Percentiles rank a stretch among this genome's conserved stretches.
phyloP scores from a whole-genome alignment of 1,140 invertebrate species.

The Drosophila rhopaloa region DNA sequence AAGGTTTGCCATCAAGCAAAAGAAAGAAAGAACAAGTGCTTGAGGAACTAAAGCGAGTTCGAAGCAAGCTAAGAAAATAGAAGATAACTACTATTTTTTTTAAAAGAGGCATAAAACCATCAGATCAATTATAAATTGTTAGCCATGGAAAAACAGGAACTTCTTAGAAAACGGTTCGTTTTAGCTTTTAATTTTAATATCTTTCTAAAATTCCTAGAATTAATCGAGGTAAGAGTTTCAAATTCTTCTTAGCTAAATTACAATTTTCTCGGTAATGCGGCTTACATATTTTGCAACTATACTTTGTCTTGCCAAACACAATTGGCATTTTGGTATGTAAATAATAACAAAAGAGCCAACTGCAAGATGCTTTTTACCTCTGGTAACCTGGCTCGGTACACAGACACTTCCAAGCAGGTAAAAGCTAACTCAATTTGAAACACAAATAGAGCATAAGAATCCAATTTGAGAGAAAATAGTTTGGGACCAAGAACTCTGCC shows the following conservation, averaged over 20 bases:
- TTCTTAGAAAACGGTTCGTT: neutral
- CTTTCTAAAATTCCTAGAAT: too few species aligned
- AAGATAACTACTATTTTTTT: constrained; percentile 8
- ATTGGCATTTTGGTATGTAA: constrained; percentile 12
- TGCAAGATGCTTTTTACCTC: constrained; percentile 17
- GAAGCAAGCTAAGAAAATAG: neutral
- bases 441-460: constrained; percentile 35
- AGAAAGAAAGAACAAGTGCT: neutral
- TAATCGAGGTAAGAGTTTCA: too few species aligned
- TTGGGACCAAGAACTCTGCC: constrained; percentile 10
- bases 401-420: neutral
- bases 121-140: neutral
- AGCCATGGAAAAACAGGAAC: neutral
- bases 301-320: neutral
- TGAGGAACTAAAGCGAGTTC: constrained; percentile 1
- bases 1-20: constrained; percentile 31
- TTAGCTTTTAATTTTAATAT: too few species aligned
- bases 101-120: neutral
- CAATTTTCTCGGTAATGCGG: too few species aligned
- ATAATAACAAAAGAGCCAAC: constrained; percentile 16
- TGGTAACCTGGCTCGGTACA: neutral
- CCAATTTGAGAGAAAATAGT: constrained; percentile 15
- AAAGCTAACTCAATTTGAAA: constrained; percentile 25
- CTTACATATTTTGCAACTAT: too few species aligned
- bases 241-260: too few species aligned